These are phyloP conservation scores for Pristionchus japonicus DNA, from an alignment of 2,888 invertebrate genomes.

Conservation along the genomic window DNA sequence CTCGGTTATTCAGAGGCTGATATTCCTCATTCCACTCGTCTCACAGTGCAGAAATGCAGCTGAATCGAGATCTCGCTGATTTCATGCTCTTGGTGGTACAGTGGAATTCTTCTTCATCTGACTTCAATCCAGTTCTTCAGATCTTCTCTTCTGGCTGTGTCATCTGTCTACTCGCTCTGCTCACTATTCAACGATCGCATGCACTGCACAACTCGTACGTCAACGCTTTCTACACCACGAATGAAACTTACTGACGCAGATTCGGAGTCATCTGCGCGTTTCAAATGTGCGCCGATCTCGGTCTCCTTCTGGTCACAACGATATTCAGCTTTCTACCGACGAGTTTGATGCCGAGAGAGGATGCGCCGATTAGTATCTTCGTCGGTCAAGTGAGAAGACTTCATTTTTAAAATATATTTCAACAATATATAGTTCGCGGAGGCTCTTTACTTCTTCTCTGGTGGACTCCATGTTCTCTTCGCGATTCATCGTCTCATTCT, in stretches of 20 bases:
- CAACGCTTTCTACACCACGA: background rate
- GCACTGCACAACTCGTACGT: background rate
- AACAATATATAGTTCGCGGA: background rate
- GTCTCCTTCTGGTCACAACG: background rate
- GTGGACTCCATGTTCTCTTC: conserved; percentile 1
- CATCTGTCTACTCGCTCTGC: background rate
- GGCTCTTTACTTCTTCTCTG: background rate
- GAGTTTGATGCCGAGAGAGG: background rate
- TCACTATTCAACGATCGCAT: background rate
- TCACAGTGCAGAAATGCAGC: background rate
- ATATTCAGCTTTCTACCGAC: background rate
- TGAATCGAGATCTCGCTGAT: background rate
- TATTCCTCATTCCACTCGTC: background rate
- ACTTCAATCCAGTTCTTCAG: background rate
- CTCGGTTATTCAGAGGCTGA: background rate
- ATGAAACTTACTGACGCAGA: background rate
- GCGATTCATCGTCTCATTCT: background rate
- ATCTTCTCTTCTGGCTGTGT: conserved; percentile 1
- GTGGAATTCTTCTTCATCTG: background rate
- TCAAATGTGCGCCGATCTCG: background rate
- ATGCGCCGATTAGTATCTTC: background rate
- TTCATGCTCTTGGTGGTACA: background rate
- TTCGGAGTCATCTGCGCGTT: conserved; percentile 4
- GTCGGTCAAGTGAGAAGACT: background rate
- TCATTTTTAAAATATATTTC: background rate